Conservation (phyloP, 1,140 invertebrate species). For the Lucilia cuprina region DNA sequence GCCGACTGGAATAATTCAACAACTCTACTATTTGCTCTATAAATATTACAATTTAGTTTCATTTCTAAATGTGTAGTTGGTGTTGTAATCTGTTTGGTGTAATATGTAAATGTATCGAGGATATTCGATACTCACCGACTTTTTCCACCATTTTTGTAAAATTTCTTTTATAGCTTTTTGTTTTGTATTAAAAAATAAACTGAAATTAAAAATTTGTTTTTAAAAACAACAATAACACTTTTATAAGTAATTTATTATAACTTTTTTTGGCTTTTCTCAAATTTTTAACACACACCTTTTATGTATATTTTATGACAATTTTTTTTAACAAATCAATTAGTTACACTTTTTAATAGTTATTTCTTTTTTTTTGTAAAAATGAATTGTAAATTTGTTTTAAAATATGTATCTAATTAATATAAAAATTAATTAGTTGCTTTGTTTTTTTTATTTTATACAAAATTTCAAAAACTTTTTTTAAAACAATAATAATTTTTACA, state of each 20-base stretch:
- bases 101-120: background rate
- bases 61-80: too few relatives aligned
- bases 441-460: background rate
- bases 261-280: background rate
- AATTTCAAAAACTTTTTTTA: background rate
- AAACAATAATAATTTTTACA: background rate
- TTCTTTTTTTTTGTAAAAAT: background rate
- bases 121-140: conserved; percentile 18
- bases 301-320: background rate
- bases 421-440: background rate
- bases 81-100: too few relatives aligned
- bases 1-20: too few relatives aligned
- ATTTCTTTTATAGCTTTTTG: background rate
- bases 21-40: too few relatives aligned
- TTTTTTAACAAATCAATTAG: background rate
- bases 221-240: background rate
- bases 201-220: background rate
- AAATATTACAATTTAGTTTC: too few relatives aligned
- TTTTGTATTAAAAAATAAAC: background rate
- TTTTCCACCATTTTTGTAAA: conserved; percentile 22
- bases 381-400: background rate
- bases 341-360: background rate
- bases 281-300: background rate
- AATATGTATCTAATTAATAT: background rate
- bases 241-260: background rate